Percentiles rank a stretch among this genome's conserved stretches.
phyloP scores from a whole-genome alignment of 2,113 vertebrate species.

The Sinocyclocheilus rhinocerous region DNA sequence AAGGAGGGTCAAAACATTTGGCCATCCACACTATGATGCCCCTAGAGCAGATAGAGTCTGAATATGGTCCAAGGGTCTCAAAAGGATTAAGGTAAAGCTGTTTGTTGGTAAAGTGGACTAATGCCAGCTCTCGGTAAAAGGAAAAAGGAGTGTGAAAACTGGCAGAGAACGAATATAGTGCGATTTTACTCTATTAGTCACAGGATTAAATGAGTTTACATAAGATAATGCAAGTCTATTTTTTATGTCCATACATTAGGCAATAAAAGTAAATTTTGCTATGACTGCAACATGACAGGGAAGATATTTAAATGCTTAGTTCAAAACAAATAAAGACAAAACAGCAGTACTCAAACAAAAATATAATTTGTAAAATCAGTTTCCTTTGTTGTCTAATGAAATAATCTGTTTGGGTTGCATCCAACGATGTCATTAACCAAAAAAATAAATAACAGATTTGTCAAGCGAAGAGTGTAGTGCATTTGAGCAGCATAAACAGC shows the following conservation, averaged over 20 bases:
- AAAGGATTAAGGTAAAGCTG: conserved; percentile 25
- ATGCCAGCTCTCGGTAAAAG: background rate
- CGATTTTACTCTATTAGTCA: background rate
- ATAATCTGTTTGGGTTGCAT: conserved; percentile 51
- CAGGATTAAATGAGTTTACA: background rate
- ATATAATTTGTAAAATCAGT: conserved; percentile 16
- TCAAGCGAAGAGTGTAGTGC: conserved; percentile 38
- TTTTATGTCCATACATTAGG: background rate
- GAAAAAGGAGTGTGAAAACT: background rate
- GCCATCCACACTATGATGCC: background rate
- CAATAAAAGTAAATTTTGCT: background rate
- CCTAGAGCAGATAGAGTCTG: background rate
- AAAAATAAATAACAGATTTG: conserved; percentile 40
- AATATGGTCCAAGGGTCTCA: background rate
- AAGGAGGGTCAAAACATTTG: background rate
- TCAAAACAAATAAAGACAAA: conserved; percentile 21
- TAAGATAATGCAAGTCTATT: background rate
- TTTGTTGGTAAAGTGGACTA: background rate
- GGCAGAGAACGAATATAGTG: background rate
- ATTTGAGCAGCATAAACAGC: conserved; percentile 41
- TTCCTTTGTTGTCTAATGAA: conserved; percentile 44
- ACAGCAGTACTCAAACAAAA: conserved; percentile 3
- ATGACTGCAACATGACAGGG: background rate
- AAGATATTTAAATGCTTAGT: conserved; percentile 1
- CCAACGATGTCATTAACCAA: conserved; percentile 47